Evolutionary conservation across 2,113 vertebrate genomes (phyloP).

Genomic region (Antennarius striatus): DNA sequence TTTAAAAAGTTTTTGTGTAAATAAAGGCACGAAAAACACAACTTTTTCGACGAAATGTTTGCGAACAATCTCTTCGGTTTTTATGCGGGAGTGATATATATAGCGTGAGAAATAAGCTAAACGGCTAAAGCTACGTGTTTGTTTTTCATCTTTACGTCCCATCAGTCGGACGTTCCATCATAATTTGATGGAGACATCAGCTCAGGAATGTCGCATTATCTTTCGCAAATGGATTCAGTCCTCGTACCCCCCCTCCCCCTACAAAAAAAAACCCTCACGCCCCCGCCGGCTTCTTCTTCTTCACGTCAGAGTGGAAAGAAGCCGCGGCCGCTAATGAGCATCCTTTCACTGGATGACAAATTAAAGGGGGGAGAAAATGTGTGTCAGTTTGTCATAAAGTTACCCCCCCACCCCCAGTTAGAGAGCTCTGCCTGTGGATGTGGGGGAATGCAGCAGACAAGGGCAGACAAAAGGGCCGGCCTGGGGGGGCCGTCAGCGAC

Average conservation of each 20-base stretch:
- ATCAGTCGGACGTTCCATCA: conserved; percentile 59
- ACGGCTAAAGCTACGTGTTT: too few species aligned
- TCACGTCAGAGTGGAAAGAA: conserved; percentile 19
- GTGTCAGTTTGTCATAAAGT: conserved; percentile 42
- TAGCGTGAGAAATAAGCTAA: too few species aligned
- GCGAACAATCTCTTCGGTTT: too few species aligned
- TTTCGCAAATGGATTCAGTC: conserved; percentile 81
- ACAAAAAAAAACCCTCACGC: conserved; percentile 50
- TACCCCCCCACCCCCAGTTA: background rate
- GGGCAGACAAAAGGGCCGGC: conserved; percentile 67
- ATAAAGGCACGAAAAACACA: too few species aligned
- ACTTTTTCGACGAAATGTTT: too few species aligned
- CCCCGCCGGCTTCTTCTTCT: conserved; percentile 11
- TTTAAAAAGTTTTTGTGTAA: too few species aligned
- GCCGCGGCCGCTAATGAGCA: conserved; percentile 49
- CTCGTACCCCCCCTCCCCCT: conserved; percentile 83
- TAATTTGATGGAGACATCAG: conserved; percentile 82
- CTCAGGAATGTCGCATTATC: conserved; percentile 85
- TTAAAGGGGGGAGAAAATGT: conserved; percentile 34
- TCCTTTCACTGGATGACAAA: conserved; percentile 64
- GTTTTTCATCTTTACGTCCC: conserved; percentile 10
- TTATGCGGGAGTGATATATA: too few species aligned
- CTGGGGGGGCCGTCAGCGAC: conserved; percentile 68
- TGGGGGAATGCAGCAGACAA: conserved; percentile 63
- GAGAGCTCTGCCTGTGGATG: conserved; percentile 41